These are phyloP conservation scores for Enteromius anoplus DNA, from an alignment of 2,797 vertebrate species.

Conservation along the genomic window DNA sequence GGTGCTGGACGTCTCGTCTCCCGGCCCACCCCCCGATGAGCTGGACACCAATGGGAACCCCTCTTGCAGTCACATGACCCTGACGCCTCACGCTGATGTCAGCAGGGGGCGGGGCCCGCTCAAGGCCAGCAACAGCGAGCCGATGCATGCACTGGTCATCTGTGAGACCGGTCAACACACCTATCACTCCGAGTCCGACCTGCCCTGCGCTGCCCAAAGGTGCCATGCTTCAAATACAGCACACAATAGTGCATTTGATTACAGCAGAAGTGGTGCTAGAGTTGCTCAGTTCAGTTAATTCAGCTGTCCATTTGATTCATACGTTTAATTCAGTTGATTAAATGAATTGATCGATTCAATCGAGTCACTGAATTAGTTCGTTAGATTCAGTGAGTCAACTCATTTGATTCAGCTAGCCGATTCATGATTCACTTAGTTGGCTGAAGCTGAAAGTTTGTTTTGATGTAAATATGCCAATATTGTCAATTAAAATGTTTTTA, in stretches of 20 bases:
- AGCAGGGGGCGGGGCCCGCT: constrained; percentile 56
- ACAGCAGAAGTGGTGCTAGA: background rate
- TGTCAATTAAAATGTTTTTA: no score
- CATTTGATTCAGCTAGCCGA: background rate
- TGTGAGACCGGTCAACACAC: constrained; percentile 53
- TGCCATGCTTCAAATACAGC: background rate
- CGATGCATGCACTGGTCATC: constrained; percentile 35
- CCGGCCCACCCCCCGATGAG: constrained; percentile 28
- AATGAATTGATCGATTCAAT: background rate
- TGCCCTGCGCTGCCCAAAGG: constrained; percentile 3
- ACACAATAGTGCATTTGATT: background rate
- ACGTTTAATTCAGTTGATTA: background rate
- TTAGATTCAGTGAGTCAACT: no score
- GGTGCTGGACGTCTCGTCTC: constrained; percentile 52
- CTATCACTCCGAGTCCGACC: constrained; percentile 57
- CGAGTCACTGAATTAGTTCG: no score
- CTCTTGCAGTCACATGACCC: constrained; percentile 52
- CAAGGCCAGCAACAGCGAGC: constrained; percentile 65
- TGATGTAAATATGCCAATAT: no score
- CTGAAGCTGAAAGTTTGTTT: no score
- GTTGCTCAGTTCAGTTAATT: background rate
- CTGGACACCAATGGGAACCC: constrained; percentile 69
- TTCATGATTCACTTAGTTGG: background rate
- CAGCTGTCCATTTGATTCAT: background rate
- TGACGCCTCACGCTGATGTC: constrained; percentile 65